Percentiles rank a stretch among this genome's conserved stretches.
Evolutionary conservation across 2,888 invertebrate genomes (phyloP).

Genomic region (Mechanitis mazaeus): DNA sequence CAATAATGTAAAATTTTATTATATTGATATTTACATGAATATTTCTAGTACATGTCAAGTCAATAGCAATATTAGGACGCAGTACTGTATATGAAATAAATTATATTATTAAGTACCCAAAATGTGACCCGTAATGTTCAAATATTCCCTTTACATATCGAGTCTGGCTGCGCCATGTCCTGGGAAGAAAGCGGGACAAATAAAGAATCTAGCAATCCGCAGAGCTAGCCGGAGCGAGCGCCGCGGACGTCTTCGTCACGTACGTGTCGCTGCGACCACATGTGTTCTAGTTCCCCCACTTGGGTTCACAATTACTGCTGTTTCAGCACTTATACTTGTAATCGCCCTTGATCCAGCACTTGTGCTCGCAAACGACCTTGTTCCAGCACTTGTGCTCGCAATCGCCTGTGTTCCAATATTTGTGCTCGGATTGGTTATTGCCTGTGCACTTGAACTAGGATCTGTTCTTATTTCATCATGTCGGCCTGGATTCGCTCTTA

Average conservation of each 20-base stretch:
- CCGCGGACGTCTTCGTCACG: slow-evolving; percentile 9
- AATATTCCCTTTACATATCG: slow-evolving; percentile 5
- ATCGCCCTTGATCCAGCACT: too few species aligned
- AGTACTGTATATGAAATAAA: background rate
- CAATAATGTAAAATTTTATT: too few species aligned
- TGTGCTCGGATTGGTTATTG: too few species aligned
- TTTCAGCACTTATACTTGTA: too few species aligned
- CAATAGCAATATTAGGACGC: too few species aligned
- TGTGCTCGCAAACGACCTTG: too few species aligned
- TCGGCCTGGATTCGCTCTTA: background rate
- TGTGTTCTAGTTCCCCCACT: background rate
- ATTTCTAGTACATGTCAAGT: too few species aligned
- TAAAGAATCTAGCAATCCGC: slow-evolving; percentile 13
- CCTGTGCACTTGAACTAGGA: too few species aligned
- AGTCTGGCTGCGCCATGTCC: slow-evolving; percentile 7
- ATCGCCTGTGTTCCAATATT: too few species aligned
- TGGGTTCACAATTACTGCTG: background rate
- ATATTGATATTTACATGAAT: too few species aligned
- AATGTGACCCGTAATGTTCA: background rate
- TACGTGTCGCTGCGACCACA: background rate
- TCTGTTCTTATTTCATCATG: slow-evolving; percentile 2
- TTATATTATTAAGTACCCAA: slow-evolving; percentile 2
- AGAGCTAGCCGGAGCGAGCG: slow-evolving; percentile 12
- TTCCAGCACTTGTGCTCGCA: too few species aligned
- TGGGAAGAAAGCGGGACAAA: slow-evolving; percentile 21